A percentile compares a stretch with the other conserved stretches of the same genome.
Evolutionary conservation across 1,140 invertebrate genomes (phyloP).

Genomic region (Drosophila parvula): DNA sequence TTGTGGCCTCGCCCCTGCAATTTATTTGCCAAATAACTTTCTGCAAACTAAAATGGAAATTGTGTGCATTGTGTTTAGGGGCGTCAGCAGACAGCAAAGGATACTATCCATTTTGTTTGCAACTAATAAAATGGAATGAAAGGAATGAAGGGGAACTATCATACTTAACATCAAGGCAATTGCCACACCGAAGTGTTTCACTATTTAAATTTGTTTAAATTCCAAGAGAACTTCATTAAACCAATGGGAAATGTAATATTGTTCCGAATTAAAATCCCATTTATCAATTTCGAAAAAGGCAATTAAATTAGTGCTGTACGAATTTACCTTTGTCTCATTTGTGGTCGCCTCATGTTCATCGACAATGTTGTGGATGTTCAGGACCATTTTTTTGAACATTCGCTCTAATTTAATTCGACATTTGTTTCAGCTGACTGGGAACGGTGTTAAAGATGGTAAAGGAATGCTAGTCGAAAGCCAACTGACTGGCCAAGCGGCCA

Average conservation of each 20-base stretch:
- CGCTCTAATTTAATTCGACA: conserved; percentile 27
- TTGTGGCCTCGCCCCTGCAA: conserved; percentile 34
- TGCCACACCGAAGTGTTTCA: too few relatives aligned
- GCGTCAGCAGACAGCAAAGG: not conserved
- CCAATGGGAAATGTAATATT: not conserved
- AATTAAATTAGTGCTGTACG: conserved; percentile 14
- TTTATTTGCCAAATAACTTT: conserved; percentile 33
- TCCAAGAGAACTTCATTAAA: not conserved
- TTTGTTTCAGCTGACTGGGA: not conserved
- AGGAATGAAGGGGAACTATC: not conserved
- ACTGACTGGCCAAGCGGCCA: conserved; percentile 37
- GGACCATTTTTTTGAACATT: conserved; percentile 53
- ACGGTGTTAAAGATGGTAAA: too few relatives aligned
- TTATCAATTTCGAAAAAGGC: conserved; percentile 1
- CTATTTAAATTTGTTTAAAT: not conserved
- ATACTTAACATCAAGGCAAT: conserved; percentile 8
- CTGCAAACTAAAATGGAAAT: conserved; percentile 27
- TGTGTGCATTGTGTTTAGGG: conserved; percentile 35
- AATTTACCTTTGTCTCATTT: conserved; percentile 50
- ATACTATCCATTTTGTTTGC: not conserved
- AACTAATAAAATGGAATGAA: conserved; percentile 6
- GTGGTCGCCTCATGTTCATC: conserved; percentile 35
- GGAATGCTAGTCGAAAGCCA: not conserved
- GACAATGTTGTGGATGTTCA: conserved; percentile 67
- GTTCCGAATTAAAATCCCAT: conserved; percentile 12